Conservation (phyloP, 1,140 invertebrate genomes). For the Thalassaphorura encarpata region DNA sequence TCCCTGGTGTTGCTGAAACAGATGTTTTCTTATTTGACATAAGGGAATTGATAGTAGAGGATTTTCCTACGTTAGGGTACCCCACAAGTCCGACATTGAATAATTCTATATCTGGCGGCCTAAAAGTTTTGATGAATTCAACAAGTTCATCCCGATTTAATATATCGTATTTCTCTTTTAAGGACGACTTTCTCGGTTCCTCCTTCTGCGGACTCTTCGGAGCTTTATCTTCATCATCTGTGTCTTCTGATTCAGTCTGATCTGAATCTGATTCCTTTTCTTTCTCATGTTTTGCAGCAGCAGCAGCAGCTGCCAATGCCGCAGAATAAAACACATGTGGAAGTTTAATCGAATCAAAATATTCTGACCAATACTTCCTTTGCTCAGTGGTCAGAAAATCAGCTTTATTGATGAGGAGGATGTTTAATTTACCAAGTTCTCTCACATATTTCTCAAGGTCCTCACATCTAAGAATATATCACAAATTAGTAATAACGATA, state of each 20-base stretch:
- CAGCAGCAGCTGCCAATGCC: conserved; percentile 38
- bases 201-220: not conserved
- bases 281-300: conserved; percentile 43
- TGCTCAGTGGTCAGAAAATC: conserved; percentile 79
- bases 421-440: conserved; percentile 73
- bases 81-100: conserved; percentile 87
- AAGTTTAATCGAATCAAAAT: conserved; percentile 62
- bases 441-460: conserved; percentile 91
- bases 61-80: conserved; percentile 99
- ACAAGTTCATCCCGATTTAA: conserved; percentile 43
- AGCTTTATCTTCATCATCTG: conserved; percentile 17
- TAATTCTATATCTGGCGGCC: conserved; percentile 47
- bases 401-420: conserved; percentile 93
- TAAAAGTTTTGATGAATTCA: conserved; percentile 55
- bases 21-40: conserved; percentile 85
- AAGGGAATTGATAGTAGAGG: conserved; percentile 93
- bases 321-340: conserved; percentile 81
- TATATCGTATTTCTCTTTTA: not conserved
- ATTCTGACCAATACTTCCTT: conserved; percentile 72
- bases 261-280: conserved; percentile 29
- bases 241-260: conserved; percentile 23
- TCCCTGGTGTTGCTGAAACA: conserved; percentile 91
- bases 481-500: not conserved
- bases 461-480: conserved; percentile 51
- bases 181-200: conserved; percentile 11